A percentile compares a stretch with the other conserved stretches of the same genome.
These are phyloP conservation scores for Clarias fuscus DNA, from an alignment of 2,797 vertebrate genomes.

Conservation along the genomic window DNA sequence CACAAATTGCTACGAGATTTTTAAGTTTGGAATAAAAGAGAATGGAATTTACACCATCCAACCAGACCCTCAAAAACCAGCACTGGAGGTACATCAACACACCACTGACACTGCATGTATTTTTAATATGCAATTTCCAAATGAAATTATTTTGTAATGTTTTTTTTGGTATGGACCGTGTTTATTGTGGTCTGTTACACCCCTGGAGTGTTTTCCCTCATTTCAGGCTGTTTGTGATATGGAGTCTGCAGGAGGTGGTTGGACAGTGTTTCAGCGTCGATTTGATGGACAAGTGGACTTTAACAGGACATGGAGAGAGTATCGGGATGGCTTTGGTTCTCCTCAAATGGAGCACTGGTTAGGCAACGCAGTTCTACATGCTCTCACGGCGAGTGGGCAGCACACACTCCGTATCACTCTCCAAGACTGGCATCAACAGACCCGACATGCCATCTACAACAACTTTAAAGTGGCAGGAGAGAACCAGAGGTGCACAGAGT, in stretches of 20 bases:
- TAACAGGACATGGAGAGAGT: constrained; percentile 81
- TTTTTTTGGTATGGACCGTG: neutral
- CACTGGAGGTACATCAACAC: constrained; percentile 75
- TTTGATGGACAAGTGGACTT: constrained; percentile 77
- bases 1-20: constrained; percentile 81
- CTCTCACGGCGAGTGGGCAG: constrained; percentile 71
- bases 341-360: constrained; percentile 79
- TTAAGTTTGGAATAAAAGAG: constrained; percentile 79
- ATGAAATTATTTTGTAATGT: neutral
- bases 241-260: constrained; percentile 78
- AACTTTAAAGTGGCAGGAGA: constrained; percentile 79
- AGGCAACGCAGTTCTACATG: constrained; percentile 74
- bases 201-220: constrained; percentile 31
- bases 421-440: constrained; percentile 81
- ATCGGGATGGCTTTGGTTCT: constrained; percentile 78
- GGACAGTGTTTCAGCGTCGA: constrained; percentile 80
- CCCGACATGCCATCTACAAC: constrained; percentile 75
- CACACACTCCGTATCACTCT: constrained; percentile 76
- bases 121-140: neutral
- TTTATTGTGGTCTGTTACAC: neutral
- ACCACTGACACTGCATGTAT: constrained; percentile 65
- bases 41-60: constrained; percentile 85
- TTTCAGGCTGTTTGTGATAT: constrained; percentile 81
- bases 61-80: constrained; percentile 72
- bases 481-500: constrained; percentile 69